phyloP scores from a whole-genome alignment of 35 echinoderm and acorn worm genomes.

The Apostichopus japonicus region DNA sequence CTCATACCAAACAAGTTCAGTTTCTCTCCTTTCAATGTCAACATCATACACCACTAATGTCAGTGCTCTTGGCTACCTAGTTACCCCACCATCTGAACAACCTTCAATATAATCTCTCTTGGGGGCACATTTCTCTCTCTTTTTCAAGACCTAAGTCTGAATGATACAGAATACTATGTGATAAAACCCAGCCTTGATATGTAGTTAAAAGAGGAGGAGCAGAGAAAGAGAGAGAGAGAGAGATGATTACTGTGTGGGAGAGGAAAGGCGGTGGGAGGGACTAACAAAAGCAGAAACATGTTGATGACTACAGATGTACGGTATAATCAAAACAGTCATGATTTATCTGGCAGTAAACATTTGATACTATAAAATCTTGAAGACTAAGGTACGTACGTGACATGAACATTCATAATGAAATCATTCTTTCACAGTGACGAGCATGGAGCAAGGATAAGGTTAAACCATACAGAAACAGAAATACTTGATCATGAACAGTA shows the following conservation, averaged over 20 bases:
- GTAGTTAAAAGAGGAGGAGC: neutral
- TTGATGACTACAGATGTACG: neutral
- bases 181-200: too few relatives aligned
- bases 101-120: conserved; percentile 32
- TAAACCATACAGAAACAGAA: too few relatives aligned
- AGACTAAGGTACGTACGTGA: too few relatives aligned
- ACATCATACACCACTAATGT: conserved; percentile 1
- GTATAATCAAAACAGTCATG: neutral
- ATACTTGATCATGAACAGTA: too few relatives aligned
- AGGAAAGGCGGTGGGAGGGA: too few relatives aligned
- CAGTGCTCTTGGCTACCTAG: conserved; percentile 10
- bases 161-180: neutral
- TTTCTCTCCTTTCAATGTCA: conserved; percentile 31
- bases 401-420: too few relatives aligned
- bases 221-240: neutral
- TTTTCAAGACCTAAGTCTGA: neutral
- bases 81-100: conserved; percentile 28
- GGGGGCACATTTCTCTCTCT: neutral
- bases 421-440: too few relatives aligned
- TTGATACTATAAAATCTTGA: neutral
- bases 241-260: too few relatives aligned
- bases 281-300: neutral
- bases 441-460: too few relatives aligned
- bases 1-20: conserved; percentile 26
- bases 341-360: conserved; percentile 21